These are phyloP conservation scores for Galbula dea DNA, from an alignment of 2,113 vertebrate species.

Conservation along the genomic window DNA sequence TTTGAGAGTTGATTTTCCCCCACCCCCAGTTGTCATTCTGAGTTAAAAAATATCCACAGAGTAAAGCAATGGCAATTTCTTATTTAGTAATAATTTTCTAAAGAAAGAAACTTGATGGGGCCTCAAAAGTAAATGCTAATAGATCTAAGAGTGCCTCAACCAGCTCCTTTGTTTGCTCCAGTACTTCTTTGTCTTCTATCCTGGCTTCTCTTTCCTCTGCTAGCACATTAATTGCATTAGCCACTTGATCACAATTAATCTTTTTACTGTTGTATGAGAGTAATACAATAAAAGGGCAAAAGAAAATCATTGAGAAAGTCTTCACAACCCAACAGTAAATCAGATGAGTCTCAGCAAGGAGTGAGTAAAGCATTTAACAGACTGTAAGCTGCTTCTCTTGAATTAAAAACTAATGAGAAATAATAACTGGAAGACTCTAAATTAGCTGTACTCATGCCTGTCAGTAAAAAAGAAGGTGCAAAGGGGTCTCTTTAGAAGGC, in stretches of 20 bases:
- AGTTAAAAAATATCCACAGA: neutral
- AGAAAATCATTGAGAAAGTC: slow-evolving; percentile 10
- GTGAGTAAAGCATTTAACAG: neutral
- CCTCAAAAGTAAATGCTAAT: neutral
- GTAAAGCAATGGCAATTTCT: neutral
- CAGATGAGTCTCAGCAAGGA: neutral
- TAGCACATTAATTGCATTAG: neutral
- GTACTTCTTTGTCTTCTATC: neutral
- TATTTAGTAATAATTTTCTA: neutral
- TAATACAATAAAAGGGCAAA: slow-evolving; percentile 5
- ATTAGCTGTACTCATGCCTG: neutral
- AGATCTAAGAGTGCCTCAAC: neutral
- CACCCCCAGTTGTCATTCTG: fast-evolving
- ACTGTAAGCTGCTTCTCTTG: neutral
- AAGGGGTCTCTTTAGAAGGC: neutral
- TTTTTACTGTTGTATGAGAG: neutral
- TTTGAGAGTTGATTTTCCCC: neutral
- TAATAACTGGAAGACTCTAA: neutral
- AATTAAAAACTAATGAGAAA: slow-evolving; percentile 34
- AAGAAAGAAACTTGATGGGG: neutral
- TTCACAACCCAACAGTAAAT: neutral
- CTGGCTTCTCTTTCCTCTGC: neutral
- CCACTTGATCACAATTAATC: neutral
- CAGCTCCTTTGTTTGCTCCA: neutral
- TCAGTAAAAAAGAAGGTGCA: neutral